These are phyloP conservation scores for Ophonus ardosiacus DNA, from an alignment of 2,888 invertebrate species.

Conservation along the genomic window DNA sequence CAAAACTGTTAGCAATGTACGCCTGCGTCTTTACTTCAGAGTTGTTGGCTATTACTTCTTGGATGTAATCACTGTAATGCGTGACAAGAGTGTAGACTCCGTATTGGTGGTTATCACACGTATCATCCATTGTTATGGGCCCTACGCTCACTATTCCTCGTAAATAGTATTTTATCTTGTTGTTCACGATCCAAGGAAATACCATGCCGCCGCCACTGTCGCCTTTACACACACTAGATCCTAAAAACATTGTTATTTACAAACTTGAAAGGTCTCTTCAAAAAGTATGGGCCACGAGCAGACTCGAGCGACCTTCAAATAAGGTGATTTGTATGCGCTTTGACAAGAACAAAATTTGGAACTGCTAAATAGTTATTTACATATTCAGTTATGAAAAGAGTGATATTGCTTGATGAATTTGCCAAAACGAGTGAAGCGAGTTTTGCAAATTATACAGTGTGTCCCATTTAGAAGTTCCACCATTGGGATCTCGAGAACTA, in stretches of 20 bases:
- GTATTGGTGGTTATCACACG: conserved; percentile 63
- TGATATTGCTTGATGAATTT: too few relatives aligned
- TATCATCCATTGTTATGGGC: conserved; percentile 69
- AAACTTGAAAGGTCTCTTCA: not conserved
- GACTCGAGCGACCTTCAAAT: too few relatives aligned
- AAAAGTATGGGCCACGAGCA: too few relatives aligned
- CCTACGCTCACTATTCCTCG: conserved; percentile 75
- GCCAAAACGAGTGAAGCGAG: too few relatives aligned
- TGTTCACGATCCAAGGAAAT: conserved; percentile 70
- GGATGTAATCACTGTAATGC: not conserved
- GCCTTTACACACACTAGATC: conserved; percentile 74
- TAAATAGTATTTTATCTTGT: conserved; percentile 72
- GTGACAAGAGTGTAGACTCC: conserved; percentile 65
- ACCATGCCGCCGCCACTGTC: conserved; percentile 76
- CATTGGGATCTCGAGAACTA: too few relatives aligned
- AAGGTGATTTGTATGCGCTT: too few relatives aligned
- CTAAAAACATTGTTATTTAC: conserved; percentile 67
- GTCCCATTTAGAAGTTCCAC: too few relatives aligned
- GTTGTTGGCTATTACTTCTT: not conserved
- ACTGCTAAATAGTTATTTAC: too few relatives aligned
- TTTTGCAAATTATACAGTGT: too few relatives aligned
- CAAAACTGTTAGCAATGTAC: not conserved
- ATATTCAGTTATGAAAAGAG: too few relatives aligned
- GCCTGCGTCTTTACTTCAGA: not conserved
- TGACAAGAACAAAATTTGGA: too few relatives aligned